Conservation (phyloP, 2,797 vertebrate genomes). For the Myripristis jacobus region DNA sequence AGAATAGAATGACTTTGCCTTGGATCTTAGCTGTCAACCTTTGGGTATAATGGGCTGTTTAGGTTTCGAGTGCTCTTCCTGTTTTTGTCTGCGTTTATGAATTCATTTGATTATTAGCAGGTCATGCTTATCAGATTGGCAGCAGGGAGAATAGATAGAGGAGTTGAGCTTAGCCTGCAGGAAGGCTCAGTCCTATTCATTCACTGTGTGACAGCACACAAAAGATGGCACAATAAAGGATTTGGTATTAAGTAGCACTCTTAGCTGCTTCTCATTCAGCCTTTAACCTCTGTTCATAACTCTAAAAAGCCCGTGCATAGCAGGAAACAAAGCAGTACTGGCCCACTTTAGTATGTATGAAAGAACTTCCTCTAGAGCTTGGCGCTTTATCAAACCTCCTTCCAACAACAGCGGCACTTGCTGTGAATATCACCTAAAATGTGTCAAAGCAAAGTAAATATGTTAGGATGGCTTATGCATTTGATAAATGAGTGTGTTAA, state of each 20-base stretch:
- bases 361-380: conserved; percentile 75
- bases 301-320: conserved; percentile 62
- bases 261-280: conserved; percentile 66
- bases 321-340: conserved; percentile 69
- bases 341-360: conserved; percentile 71
- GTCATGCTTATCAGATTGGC: conserved; percentile 69
- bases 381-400: conserved; percentile 63
- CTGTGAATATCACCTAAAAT: conserved; percentile 51
- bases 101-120: conserved; percentile 36
- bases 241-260: conserved; percentile 76
- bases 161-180: conserved; percentile 74
- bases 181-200: conserved; percentile 75
- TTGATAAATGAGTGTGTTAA: conserved; percentile 33
- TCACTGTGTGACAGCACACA: conserved; percentile 69
- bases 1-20: conserved; percentile 63
- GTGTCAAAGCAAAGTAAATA: conserved; percentile 50
- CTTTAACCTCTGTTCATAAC: conserved; percentile 64
- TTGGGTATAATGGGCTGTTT: conserved; percentile 23
- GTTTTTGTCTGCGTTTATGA: conserved; percentile 46
- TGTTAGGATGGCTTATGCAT: conserved; percentile 36
- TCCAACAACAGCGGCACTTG: conserved; percentile 56
- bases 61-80: conserved; percentile 43
- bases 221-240: conserved; percentile 78
- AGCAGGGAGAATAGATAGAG: conserved; percentile 63
- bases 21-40: conserved; percentile 35